phyloP scores from a whole-genome alignment of 2,797 vertebrate genomes.

The Brotula barbata region DNA sequence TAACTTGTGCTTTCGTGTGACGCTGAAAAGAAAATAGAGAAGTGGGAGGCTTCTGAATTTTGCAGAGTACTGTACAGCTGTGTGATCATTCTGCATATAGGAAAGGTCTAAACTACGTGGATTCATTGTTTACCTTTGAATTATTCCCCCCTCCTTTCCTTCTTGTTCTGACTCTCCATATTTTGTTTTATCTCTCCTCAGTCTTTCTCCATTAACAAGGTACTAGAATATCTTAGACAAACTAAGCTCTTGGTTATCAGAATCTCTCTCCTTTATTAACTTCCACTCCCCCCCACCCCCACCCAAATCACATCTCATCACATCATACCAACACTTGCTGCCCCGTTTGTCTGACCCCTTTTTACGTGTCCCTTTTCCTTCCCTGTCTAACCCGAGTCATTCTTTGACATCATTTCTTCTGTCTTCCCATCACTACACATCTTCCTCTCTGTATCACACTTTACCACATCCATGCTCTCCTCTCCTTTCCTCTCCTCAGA shows the following conservation, averaged over 20 bases:
- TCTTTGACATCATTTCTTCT: constrained; percentile 23
- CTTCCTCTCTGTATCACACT: constrained; percentile 27
- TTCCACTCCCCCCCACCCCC: background rate
- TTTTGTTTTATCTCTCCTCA: constrained; percentile 51
- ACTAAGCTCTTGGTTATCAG: constrained; percentile 32
- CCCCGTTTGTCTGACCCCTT: constrained; percentile 3
- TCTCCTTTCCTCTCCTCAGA: constrained; percentile 69
- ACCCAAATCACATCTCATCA: constrained; percentile 30
- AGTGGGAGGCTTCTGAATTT: too few species aligned
- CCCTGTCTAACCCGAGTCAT: constrained; percentile 25
- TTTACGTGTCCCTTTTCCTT: constrained; percentile 21
- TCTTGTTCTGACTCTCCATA: constrained; percentile 50
- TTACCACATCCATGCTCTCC: constrained; percentile 3
- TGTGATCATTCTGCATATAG: background rate
- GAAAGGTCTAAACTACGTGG: constrained; percentile 7
- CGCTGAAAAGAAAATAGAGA: too few species aligned
- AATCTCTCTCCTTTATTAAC: constrained; percentile 43
- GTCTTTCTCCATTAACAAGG: constrained; percentile 62
- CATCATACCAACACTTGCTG: constrained; percentile 14
- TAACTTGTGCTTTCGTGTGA: too few species aligned
- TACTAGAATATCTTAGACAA: constrained; percentile 59
- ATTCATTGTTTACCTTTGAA: constrained; percentile 36
- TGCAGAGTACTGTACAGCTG: too few species aligned
- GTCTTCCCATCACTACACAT: constrained; percentile 44
- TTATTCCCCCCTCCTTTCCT: constrained; percentile 45